phyloP scores from a whole-genome alignment of 2,888 invertebrate genomes.

The Eristalis intricaria region DNA sequence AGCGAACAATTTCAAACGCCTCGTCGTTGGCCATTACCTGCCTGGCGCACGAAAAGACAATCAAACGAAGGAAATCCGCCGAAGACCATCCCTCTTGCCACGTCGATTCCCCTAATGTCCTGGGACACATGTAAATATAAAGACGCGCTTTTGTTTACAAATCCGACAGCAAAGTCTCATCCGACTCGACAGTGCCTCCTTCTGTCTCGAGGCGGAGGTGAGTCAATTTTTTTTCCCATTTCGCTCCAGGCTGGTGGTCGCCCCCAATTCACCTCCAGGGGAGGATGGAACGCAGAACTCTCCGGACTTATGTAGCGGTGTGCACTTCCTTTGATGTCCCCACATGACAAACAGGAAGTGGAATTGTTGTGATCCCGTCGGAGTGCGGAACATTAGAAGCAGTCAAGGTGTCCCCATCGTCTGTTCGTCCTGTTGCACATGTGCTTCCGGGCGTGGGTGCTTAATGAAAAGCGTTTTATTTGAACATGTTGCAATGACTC shows the following conservation, averaged over 20 bases:
- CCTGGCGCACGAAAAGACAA: not conserved
- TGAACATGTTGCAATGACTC: not conserved
- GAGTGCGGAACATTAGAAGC: not conserved
- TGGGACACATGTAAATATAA: slow-evolving; percentile 9
- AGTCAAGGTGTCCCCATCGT: slow-evolving; percentile 1
- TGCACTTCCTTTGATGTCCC: slow-evolving; percentile 36
- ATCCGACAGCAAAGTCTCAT: slow-evolving; percentile 4
- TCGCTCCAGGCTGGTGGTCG: not conserved
- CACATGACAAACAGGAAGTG: slow-evolving; percentile 16
- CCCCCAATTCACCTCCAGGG: too few relatives aligned
- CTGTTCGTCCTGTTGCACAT: not conserved
- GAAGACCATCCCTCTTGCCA: not conserved
- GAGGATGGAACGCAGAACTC: not conserved
- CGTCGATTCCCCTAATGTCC: not conserved
- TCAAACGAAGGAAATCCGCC: not conserved
- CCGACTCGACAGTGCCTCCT: not conserved
- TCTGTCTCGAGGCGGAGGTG: slow-evolving; percentile 1
- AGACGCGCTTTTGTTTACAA: not conserved
- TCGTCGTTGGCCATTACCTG: not conserved
- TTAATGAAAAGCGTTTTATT: slow-evolving; percentile 2
- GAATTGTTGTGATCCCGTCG: slow-evolving; percentile 5
- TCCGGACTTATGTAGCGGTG: slow-evolving; percentile 4
- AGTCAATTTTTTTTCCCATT: not conserved
- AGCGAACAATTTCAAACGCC: slow-evolving; percentile 14
- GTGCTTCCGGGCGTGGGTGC: not conserved